Conservation (phyloP, 1,140 invertebrate genomes). For the Cyclargus thomasi region DNA sequence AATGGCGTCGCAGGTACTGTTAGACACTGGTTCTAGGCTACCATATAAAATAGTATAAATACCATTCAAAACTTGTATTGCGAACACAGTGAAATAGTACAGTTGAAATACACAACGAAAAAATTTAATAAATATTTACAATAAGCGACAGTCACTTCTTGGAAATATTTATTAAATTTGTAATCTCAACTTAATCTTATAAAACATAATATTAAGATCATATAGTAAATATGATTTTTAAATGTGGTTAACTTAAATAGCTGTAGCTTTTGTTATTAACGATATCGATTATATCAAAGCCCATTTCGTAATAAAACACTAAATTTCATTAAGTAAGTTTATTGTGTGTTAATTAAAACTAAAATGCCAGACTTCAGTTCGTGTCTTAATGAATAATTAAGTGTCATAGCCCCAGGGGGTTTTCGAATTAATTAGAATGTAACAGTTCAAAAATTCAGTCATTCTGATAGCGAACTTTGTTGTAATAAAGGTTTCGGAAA, state of each 20-base stretch:
- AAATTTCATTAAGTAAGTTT: conserved; percentile 6
- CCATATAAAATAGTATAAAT: neutral
- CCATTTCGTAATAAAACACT: neutral
- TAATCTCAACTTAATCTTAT: too few relatives aligned
- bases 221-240: neutral
- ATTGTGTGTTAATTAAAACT: conserved; percentile 16
- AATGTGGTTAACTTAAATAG: neutral
- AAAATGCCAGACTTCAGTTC: conserved; percentile 9
- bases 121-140: too few relatives aligned
- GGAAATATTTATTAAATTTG: too few relatives aligned
- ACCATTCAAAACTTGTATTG: neutral
- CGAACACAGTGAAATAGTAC: neutral
- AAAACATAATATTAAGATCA: too few relatives aligned
- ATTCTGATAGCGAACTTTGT: neutral
- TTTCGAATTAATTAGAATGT: conserved; percentile 6
- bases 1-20: neutral
- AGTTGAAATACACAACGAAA: too few relatives aligned
- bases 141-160: too few relatives aligned
- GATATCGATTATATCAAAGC: neutral
- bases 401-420: conserved; percentile 5
- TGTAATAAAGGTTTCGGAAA: neutral
- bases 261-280: neutral
- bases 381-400: conserved; percentile 9
- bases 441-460: conserved; percentile 11
- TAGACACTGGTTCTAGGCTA: neutral